Conservation (phyloP, 2,888 invertebrate species). For the Tetramorium bicarinatum region DNA sequence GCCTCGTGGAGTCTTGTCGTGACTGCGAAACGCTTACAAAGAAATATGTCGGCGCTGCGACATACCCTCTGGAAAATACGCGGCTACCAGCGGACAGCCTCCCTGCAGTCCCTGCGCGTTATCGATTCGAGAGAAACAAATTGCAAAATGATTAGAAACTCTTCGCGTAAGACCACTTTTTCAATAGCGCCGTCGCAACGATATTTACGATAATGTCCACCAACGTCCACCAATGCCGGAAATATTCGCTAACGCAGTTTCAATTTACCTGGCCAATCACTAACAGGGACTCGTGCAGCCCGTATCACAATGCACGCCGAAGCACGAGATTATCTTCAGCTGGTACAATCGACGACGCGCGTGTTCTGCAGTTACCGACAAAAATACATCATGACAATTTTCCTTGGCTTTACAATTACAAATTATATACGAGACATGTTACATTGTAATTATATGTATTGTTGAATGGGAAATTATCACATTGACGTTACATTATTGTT, state of each 20-base stretch:
- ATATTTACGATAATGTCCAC: conserved; percentile 28
- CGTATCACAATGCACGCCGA: neutral
- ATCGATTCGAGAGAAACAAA: conserved; percentile 45
- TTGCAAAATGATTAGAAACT: conserved; percentile 32
- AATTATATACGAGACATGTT: too few species aligned
- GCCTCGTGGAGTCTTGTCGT: neutral
- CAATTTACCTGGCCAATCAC: conserved; percentile 12
- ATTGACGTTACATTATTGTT: too few species aligned
- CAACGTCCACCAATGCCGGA: conserved; percentile 3
- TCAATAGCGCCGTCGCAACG: conserved; percentile 9
- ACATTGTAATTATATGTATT: too few species aligned
- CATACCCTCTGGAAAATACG: neutral
- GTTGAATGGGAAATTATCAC: too few species aligned
- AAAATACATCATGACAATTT: too few species aligned
- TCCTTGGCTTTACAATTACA: too few species aligned
- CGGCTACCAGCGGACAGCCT: neutral
- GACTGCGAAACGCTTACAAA: neutral
- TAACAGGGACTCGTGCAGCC: neutral
- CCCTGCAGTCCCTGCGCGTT: neutral
- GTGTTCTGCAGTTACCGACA: too few species aligned
- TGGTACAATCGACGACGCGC: too few species aligned
- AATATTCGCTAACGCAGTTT: neutral
- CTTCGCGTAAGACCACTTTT: conserved; percentile 26
- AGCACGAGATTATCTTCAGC: neutral
- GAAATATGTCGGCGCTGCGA: neutral